Base-by-base conservation (phyloP, 2,113 vertebrate species). In the Arvicanthis niloticus region DNA sequence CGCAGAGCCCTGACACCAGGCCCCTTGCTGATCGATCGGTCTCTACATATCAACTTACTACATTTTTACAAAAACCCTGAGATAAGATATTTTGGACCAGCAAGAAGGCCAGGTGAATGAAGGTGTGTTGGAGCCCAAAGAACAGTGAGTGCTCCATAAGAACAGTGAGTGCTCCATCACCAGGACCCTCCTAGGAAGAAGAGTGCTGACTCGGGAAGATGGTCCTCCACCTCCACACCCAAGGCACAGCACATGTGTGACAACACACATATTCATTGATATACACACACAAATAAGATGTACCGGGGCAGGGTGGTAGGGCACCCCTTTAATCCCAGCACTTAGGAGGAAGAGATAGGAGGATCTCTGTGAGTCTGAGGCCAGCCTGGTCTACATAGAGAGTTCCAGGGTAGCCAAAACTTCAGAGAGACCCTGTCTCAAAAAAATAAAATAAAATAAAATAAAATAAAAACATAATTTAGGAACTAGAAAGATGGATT, bases 41-140 rank as follows among this genome's bases (percentile, higher is more conserved):
- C 62, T 91, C 12, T 60, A 24, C 85, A 31, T 56, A 65, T 40
- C 80, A 92, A 81, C 13, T 94, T 56, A n/a, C 40, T 82, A 72
- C 91, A 60, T 91, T 34, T 85, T 93, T 58, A 95, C 40, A 94
- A 34, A 93, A 60, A 7, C 37, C 17, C 42, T 67, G 77, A 45
- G n/a, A 62, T 45, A 45, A 31, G 40, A 42, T 62, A 26, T 62
- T 84, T 9, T 17, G 40, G 40, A 9, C 7, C 15, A 17, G 58
- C n/a, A 62, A 62, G 58, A 19, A 7, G 29, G 40, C 58, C 26
- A 8, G 13, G 40, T 62, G 24, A 40, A 16, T 31, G n/a, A 29
- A 13, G n/a, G 80, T 7, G 17, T 26, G 26, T 1, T 42, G 81
- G n/a, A 84, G 56, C 80, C 37, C 7, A n/a, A 29, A 26, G 37